Conservation (phyloP, 2,888 invertebrate species). For the Heliconius charithonia region DNA sequence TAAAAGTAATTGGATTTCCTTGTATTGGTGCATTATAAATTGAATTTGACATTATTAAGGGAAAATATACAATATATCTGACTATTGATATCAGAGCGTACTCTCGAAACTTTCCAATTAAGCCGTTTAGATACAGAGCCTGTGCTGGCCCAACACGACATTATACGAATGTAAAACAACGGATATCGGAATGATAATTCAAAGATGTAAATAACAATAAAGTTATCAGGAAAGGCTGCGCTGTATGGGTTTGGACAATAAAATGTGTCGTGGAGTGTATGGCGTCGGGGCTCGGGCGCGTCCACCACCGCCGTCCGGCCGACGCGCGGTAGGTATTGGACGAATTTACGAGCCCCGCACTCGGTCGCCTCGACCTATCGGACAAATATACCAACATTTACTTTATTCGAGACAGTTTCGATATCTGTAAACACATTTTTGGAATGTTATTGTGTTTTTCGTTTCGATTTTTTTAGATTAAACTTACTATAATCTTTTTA, state of each 20-base stretch:
- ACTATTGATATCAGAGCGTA: slow-evolving; percentile 69
- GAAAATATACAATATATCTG: slow-evolving; percentile 61
- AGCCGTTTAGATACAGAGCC: slow-evolving; percentile 81
- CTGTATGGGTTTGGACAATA: slow-evolving; percentile 81
- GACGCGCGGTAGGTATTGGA: slow-evolving; percentile 66
- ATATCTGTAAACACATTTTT: slow-evolving; percentile 39
- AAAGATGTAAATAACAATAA: slow-evolving; percentile 83
- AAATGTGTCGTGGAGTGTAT: slow-evolving; percentile 71
- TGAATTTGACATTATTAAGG: slow-evolving; percentile 33
- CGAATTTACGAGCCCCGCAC: slow-evolving; percentile 70
- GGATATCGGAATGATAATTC: slow-evolving; percentile 79
- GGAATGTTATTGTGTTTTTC: slow-evolving; percentile 8
- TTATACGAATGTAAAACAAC: slow-evolving; percentile 81
- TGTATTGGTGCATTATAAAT: slow-evolving; percentile 44
- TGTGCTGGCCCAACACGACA: slow-evolving; percentile 66
- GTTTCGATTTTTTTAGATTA: background rate
- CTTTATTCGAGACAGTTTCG: slow-evolving; percentile 43
- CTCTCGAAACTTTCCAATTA: slow-evolving; percentile 79
- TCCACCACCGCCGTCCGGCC: slow-evolving; percentile 41
- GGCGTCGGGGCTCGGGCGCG: slow-evolving; percentile 59
- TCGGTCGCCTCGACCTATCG: slow-evolving; percentile 35
- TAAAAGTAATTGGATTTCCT: slow-evolving; percentile 42
- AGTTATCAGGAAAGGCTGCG: slow-evolving; percentile 76
- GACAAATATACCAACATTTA: slow-evolving; percentile 40
- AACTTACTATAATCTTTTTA: background rate